Base-by-base conservation (phyloP, 2,797 vertebrate genomes). In the Diplodus puntazzo region DNA sequence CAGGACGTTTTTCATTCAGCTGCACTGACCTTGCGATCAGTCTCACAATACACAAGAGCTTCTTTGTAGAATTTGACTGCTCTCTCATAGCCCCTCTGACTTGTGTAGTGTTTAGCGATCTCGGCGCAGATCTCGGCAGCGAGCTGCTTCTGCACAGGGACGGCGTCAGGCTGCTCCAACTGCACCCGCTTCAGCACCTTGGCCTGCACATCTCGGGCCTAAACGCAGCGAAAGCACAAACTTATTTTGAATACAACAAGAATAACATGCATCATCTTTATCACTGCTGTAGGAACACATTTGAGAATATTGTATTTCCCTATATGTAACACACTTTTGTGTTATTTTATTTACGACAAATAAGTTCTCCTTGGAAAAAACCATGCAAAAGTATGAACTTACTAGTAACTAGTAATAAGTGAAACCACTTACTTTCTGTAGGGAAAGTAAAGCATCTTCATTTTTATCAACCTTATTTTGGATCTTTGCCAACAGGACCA, bases 51-150 rank as follows among this genome's bases (percentile, higher is more conserved):
- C 92, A 97, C 96, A 96, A 99, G 97, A 75, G 98, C 98, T 90
- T 99, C 98, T 96, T 98, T 99, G 96, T 99, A 99, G 95, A 97
- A 99, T 90, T 96, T 98, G 94, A 99, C 98, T 75, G 98, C 98
- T 92, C 96, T 96, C 92, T 99, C 98, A 83, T 97, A 98, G 95
- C 97, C 98, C 80, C 95, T 91, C 93, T 97, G 97, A 94, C 95
- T 95, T 83, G 97, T 95, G 82, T 95, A 97, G 94, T 98, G 97
- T 93, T 97, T 97, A 89, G 97, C 98, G 90, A 99, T 98, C 93
- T 99, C 97, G 34, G 96, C 93, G 90, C 98, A 99, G 95, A 99
- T 99, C 93, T 99, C 97, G 68, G 98, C 97, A 0, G 97, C 97
- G 75, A 98, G 95, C 84, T 97, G 96, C 85, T 98, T 99, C 93